Percentiles rank a stretch among this genome's conserved stretches.
phyloP scores from a whole-genome alignment of 2,113 vertebrate species.

The Etia nguti region DNA sequence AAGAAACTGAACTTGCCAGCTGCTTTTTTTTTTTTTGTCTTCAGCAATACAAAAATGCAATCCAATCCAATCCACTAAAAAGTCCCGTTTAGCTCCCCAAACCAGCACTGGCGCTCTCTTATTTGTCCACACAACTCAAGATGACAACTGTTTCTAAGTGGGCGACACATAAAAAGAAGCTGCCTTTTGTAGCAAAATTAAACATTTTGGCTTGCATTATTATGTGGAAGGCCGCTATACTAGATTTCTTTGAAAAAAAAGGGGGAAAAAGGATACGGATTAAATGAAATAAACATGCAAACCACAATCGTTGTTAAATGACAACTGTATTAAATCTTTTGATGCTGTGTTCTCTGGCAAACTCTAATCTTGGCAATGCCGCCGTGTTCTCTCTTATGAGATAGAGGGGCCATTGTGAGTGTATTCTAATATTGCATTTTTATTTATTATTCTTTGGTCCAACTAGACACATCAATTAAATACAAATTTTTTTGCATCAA shows the following conservation, averaged over 20 bases:
- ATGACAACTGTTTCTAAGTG: background rate
- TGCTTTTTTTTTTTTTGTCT: background rate
- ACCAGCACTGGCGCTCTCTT: background rate
- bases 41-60: background rate
- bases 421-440: background rate
- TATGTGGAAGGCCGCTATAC: background rate
- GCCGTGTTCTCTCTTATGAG: background rate
- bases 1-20: background rate
- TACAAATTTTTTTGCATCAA: background rate
- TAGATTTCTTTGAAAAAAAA: background rate
- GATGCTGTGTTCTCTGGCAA: background rate
- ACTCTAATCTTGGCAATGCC: background rate
- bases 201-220: background rate
- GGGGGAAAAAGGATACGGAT: rapidly evolving
- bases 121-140: background rate
- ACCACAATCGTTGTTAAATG: background rate
- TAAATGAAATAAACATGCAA: background rate
- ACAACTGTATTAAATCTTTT: background rate
- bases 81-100: background rate
- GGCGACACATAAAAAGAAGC: background rate
- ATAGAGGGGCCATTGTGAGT: background rate
- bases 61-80: too few species aligned
- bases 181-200: background rate
- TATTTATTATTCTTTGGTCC: background rate
- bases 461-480: background rate